These are phyloP conservation scores for Silvanus unidentatus DNA, from an alignment of 2,888 invertebrate genomes.

Conservation along the genomic window DNA sequence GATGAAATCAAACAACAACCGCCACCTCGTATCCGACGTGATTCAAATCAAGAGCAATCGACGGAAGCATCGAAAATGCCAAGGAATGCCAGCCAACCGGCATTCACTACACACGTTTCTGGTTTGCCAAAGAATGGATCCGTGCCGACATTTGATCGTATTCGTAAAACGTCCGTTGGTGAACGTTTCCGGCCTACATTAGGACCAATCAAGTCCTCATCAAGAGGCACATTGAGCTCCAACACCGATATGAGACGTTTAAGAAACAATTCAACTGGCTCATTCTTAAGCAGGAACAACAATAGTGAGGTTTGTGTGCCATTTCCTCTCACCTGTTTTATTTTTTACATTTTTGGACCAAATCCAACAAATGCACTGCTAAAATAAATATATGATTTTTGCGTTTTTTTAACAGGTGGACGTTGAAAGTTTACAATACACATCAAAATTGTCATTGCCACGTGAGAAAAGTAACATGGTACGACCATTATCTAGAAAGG, in stretches of 20 bases:
- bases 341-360: neutral
- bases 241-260: constrained; percentile 68
- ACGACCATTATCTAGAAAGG: constrained; percentile 87
- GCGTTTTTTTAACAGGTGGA: constrained; percentile 47
- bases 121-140: constrained; percentile 82
- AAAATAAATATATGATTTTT: neutral
- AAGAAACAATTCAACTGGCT: constrained; percentile 52
- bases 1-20: constrained; percentile 42
- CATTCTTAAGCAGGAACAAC: constrained; percentile 55
- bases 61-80: constrained; percentile 55
- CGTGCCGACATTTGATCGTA: constrained; percentile 83
- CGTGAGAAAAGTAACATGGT: constrained; percentile 64
- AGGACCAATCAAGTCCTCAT: constrained; percentile 73
- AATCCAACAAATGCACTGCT: neutral
- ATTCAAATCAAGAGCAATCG: constrained; percentile 30
- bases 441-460: constrained; percentile 57
- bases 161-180: constrained; percentile 76
- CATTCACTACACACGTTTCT: constrained; percentile 58
- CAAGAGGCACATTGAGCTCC: constrained; percentile 68
- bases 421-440: constrained; percentile 62
- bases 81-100: constrained; percentile 82
- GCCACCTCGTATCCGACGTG: constrained; percentile 33
- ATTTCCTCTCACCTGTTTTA: neutral
- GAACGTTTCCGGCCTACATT: constrained; percentile 80
- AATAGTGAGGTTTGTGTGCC: constrained; percentile 48